Conservation (phyloP, 1,140 invertebrate species). For the Neoseiulus cucumeris region DNA sequence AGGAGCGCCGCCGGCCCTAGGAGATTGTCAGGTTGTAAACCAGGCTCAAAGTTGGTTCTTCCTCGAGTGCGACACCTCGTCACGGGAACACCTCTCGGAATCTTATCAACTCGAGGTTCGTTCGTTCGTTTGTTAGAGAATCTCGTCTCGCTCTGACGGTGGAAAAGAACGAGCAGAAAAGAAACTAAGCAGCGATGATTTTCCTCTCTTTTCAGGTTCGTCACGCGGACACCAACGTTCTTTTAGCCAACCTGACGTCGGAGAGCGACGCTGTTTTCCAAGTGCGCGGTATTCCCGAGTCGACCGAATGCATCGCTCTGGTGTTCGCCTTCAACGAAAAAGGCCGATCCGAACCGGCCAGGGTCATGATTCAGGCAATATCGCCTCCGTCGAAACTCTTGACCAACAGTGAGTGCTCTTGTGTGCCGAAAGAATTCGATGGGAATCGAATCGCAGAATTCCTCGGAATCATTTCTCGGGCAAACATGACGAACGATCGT, state of each 20-base stretch:
- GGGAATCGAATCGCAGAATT: no score
- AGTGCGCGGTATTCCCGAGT: not conserved
- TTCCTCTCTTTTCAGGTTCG: not conserved
- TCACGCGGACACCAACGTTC: not conserved
- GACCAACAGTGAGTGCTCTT: not conserved
- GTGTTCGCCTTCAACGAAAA: slow-evolving; percentile 1
- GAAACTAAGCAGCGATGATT: no score
- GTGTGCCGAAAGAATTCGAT: no score
- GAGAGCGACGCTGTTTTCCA: not conserved
- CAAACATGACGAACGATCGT: no score
- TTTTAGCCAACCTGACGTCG: not conserved
- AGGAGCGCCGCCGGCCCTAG: not conserved
- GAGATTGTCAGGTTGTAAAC: slow-evolving; percentile 3
- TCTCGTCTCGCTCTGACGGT: no score
- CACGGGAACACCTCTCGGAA: not conserved
- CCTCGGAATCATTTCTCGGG: no score
- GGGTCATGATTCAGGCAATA: slow-evolving; percentile 1
- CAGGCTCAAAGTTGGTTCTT: slow-evolving; percentile 10
- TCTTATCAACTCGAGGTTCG: not conserved
- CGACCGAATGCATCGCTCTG: not conserved
- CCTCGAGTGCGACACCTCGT: slow-evolving; percentile 4
- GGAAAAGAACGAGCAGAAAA: no score
- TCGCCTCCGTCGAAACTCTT: slow-evolving; percentile 1
- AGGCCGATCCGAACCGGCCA: not conserved
- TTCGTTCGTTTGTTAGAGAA: not conserved